Base-by-base conservation (phyloP, 2,797 vertebrate genomes). In the Aeoliscus strigatus region DNA sequence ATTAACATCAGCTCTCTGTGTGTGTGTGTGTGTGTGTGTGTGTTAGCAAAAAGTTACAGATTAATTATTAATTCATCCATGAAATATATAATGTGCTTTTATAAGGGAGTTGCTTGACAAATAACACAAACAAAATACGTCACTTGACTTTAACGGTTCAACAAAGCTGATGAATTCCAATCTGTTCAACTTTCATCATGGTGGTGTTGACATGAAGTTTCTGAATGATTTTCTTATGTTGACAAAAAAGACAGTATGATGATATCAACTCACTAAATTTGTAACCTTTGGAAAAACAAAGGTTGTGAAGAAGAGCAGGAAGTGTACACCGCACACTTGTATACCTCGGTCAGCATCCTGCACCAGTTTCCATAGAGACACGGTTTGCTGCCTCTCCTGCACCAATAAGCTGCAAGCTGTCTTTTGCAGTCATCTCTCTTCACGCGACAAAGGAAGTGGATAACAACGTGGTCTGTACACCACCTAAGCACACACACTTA, bases 251-350 rank as follows among this genome's bases (percentile, higher is more conserved):
- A 60, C 2, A 39, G 30, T 14, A 11, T 1, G 5, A 15, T 7
- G 7, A 30, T 5, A 34, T 17, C 5, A 18, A 55, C 45, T 34
- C 7, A 29, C 0, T n/a, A 8, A 14, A 30, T 10, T 39, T 27
- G n/a, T 8, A 14, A 18, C 32, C 18, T 37, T 37, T 28, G 12
- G 5, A 38, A 36, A 33, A 33, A 61, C 25, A 18, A n/a, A 30
- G 6, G 15, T 8, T 27, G 52, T 11, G 16, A 39, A 48, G 34
- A 66, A 32, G 40, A 64, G 77, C 83, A 89, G 88, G 88, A 90
- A 88, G 60, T 40, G 40, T 33, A 59, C 34, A 17, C 87, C 87
- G 76, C 88, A 87, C 59, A 56, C 42, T 58, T 80, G 56, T 47
- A 9, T 40, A 67, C 53, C 58, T 68, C 46, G 56, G 34, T 30